A percentile compares a stretch with the other conserved stretches of the same genome.
Conservation (phyloP, 2,797 vertebrate genomes). For the Pteropus rufus region DNA sequence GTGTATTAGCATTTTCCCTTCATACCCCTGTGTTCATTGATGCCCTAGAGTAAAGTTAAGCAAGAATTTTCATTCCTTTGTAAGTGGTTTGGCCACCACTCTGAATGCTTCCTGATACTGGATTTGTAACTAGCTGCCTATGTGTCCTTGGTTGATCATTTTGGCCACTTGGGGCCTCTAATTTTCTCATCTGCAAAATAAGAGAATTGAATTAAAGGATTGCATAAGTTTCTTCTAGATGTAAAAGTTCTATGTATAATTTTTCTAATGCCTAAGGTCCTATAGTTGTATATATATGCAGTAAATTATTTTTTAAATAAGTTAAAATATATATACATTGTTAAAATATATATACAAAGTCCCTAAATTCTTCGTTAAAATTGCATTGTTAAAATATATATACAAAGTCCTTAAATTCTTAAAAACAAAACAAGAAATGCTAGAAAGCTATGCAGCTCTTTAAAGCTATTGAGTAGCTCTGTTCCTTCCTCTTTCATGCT, state of each 20-base stretch:
- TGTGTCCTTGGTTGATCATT: not conserved
- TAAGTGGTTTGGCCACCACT: not conserved
- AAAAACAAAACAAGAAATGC: not conserved
- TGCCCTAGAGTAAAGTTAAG: not conserved
- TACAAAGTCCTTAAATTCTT: not conserved
- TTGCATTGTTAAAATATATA: not conserved
- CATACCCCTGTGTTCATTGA: not conserved
- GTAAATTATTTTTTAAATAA: slow-evolving; percentile 5
- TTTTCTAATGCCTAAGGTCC: not conserved
- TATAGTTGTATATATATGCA: not conserved
- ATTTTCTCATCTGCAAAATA: slow-evolving; percentile 18
- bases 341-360: not conserved
- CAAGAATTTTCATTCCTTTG: not conserved
- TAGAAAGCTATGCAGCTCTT: not conserved
- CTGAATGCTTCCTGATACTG: not conserved
- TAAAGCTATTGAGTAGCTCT: not conserved
- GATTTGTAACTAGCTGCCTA: not conserved
- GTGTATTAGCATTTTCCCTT: not conserved
- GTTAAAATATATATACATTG: not conserved
- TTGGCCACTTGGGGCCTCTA: not conserved
- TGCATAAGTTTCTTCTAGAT: not conserved
- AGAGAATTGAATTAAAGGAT: not conserved
- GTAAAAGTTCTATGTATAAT: not conserved
- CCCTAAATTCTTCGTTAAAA: too few species aligned
- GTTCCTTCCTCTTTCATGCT: not conserved